Base-by-base conservation (phyloP, 2,797 vertebrate species). In the Dendrocincla fuliginosa region DNA sequence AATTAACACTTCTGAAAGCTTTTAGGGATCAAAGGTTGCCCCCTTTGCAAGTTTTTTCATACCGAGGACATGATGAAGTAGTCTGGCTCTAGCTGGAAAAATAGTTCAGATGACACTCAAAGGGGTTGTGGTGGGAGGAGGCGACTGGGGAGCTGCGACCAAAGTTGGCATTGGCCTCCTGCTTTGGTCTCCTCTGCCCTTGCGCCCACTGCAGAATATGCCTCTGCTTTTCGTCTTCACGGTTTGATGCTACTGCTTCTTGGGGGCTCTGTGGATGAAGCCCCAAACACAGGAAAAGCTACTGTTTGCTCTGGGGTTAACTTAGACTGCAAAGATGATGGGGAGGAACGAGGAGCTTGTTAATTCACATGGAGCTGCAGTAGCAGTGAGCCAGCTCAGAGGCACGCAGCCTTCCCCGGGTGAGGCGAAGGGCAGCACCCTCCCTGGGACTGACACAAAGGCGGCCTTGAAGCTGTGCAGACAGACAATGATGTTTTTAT, bases 1-100 rank as follows among this genome's bases (percentile, higher is more conserved):
- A 75, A 95, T 96, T 95, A 96, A 63, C 95, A 60, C 91, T 96
- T 94, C 92, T 92, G 91, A 93, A 93, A 93, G 91, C 92, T 88
- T 20, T 67, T 1, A 79, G 85, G 82, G 79, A 96, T 96, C 94
- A 97, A 96, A 97, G 59, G 95, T 96, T 91, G 83, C 55, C 93
- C 91, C 92, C 79, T 94, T 88, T 2, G 1, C 71, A 47, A 88
- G 65, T 52, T 81, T 94, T 82, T 81, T 92, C 87, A 64, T 88
- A 76, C 69, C 2, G 8, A 95, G 63, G 80, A 92, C 92, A 56
- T 94, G 91, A 91, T 88, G 89, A 46, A 94, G 94, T 22, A 24
- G 92, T 69, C 91, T 96, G 95, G 69, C 87, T 91, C 27, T 37
- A 24, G 76, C 11, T 92, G 94, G 91, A 86, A 70, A 73, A 90